A percentile compares a stretch with the other conserved stretches of the same genome.
These are phyloP conservation scores for Phocoena sinus DNA, from an alignment of 2,113 vertebrate genomes.

Conservation along the genomic window DNA sequence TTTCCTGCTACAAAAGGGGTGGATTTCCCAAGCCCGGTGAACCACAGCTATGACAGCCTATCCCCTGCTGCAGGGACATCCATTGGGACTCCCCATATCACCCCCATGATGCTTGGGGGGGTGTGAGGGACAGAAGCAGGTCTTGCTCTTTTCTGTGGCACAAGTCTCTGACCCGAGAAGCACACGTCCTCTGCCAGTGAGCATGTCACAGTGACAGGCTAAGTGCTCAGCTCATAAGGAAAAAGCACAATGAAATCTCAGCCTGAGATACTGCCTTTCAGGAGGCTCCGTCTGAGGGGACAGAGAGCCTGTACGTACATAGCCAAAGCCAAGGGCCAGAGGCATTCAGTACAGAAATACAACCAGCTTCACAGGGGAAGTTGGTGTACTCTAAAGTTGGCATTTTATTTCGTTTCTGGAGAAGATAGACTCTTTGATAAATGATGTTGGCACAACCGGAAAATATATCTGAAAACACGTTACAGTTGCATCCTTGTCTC, in stretches of 20 bases:
- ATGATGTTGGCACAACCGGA: not conserved
- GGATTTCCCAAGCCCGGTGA: no score
- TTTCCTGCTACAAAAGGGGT: not conserved
- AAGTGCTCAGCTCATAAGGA: not conserved
- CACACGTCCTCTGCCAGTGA: not conserved
- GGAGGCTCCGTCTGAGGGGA: not conserved
- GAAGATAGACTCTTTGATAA: not conserved
- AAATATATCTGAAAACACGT: not conserved
- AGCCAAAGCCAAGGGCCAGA: not conserved
- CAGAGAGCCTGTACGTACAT: no score
- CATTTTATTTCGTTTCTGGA: not conserved
- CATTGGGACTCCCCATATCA: fast-evolving
- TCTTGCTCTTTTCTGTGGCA: not conserved
- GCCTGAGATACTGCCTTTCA: not conserved
- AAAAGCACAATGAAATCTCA: no score
- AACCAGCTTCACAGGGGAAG: no score
- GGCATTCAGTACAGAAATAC: not conserved
- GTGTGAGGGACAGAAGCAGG: not conserved
- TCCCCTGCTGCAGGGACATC: fast-evolving
- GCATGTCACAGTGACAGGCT: no score
- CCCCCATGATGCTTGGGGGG: fast-evolving
- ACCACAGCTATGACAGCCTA: not conserved
- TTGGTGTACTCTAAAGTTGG: fast-evolving
- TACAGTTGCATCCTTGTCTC: not conserved
- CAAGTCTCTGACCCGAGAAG: not conserved